These are phyloP conservation scores for Urocolius indicus DNA, from an alignment of 2,113 vertebrate genomes.

Conservation along the genomic window DNA sequence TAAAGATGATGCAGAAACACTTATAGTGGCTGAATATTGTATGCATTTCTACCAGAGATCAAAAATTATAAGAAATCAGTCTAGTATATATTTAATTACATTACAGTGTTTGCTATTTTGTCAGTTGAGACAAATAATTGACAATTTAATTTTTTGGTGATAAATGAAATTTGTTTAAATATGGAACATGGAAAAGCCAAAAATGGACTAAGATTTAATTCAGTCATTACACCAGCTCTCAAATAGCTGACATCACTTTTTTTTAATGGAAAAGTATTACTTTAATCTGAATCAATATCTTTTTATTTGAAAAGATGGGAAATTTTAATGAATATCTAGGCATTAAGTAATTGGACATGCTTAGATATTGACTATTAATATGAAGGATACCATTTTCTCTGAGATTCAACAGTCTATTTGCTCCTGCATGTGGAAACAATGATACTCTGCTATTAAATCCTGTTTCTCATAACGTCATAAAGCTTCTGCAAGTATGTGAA, in stretches of 20 bases:
- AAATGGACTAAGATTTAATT: not conserved
- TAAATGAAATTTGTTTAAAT: not conserved
- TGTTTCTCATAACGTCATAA: not conserved
- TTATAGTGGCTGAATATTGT: not conserved
- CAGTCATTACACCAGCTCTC: not conserved
- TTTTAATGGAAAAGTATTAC: not conserved
- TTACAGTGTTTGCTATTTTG: not conserved
- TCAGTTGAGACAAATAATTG: not conserved
- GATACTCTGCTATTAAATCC: not conserved
- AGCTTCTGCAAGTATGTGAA: not conserved
- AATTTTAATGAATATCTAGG: not conserved
- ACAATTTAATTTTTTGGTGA: not conserved
- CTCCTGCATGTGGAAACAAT: not conserved
- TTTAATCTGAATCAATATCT: not conserved
- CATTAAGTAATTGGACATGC: not conserved
- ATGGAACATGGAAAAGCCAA: not conserved
- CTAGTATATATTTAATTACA: not conserved
- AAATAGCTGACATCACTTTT: not conserved
- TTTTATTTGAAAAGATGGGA: not conserved
- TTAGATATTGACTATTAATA: not conserved
- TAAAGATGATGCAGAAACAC: not conserved
- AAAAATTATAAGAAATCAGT: not conserved
- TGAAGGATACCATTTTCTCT: not conserved
- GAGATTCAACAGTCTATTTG: not conserved
- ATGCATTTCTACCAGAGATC: not conserved